Percentiles rank a stretch among this genome's conserved stretches.
phyloP scores from a whole-genome alignment of 2,113 vertebrate genomes.

The Cynocephalus volans region DNA sequence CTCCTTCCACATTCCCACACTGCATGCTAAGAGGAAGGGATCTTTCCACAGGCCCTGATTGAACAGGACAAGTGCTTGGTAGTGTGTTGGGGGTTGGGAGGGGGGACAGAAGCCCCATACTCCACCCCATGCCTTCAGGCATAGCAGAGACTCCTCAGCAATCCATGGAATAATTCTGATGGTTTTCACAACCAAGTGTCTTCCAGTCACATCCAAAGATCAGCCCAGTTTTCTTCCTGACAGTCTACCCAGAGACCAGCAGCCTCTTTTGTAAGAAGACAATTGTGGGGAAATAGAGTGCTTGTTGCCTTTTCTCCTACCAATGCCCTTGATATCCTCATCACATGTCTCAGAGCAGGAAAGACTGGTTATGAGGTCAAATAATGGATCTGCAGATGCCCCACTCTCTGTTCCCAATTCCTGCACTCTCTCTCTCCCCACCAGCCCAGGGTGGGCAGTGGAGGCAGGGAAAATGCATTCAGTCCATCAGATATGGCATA shows the following conservation, averaged over 20 bases:
- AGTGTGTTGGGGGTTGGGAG: neutral
- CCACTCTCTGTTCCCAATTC: neutral
- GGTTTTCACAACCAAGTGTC: neutral
- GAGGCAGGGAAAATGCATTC: constrained; percentile 46
- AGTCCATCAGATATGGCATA: constrained; percentile 68
- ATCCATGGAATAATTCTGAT: neutral
- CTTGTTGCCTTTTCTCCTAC: neutral
- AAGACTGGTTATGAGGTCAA: neutral
- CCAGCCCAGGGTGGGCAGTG: neutral
- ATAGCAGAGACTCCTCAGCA: neutral
- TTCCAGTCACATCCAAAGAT: neutral
- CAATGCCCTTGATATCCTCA: neutral
- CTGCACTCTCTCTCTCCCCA: neutral
- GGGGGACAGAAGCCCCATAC: neutral
- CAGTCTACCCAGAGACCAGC: neutral
- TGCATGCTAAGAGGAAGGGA: neutral
- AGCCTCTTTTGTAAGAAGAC: neutral
- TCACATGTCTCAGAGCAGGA: neutral
- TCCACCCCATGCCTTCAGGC: too few relatives aligned
- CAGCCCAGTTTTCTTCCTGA: neutral
- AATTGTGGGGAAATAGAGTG: neutral
- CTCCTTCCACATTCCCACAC: neutral
- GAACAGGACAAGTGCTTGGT: neutral
- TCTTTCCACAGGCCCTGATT: neutral
- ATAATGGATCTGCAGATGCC: neutral